These are phyloP conservation scores for Petrocephalus microphthalmus DNA, from an alignment of 2,113 vertebrate genomes.

Conservation along the genomic window DNA sequence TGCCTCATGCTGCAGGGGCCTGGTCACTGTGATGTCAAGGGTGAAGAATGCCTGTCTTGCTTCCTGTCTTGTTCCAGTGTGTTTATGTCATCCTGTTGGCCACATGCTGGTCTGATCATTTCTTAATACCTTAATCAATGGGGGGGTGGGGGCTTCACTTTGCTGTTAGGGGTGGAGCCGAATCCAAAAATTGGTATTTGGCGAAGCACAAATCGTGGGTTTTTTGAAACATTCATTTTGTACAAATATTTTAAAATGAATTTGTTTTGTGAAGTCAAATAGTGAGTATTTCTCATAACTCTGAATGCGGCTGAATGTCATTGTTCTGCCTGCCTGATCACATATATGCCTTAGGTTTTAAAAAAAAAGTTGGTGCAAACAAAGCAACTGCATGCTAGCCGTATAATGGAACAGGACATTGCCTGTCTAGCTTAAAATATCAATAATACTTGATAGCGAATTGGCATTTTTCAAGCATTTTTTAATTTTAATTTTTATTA, in stretches of 20 bases:
- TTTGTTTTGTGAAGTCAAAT: background rate
- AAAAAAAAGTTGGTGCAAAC: background rate
- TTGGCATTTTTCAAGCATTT: background rate
- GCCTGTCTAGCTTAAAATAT: background rate
- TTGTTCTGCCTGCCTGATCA: background rate
- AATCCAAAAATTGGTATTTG: background rate
- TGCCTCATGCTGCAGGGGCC: slow-evolving; percentile 7
- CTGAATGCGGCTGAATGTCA: background rate
- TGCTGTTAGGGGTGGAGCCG: background rate
- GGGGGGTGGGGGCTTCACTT: background rate
- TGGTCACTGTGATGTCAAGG: slow-evolving; percentile 51
- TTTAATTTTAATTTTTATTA: background rate
- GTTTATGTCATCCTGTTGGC: slow-evolving; percentile 1
- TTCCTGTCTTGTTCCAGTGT: background rate
- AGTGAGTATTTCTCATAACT: background rate
- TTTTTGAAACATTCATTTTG: background rate
- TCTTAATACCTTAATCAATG: background rate
- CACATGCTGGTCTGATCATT: background rate
- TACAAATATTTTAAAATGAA: background rate
- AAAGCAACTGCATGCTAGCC: background rate
- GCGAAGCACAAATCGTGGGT: background rate
- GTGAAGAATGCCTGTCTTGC: slow-evolving; percentile 51
- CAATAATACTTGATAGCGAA: background rate
- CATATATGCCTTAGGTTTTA: background rate
- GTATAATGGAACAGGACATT: background rate